phyloP scores from a whole-genome alignment of 92 coral and sea anemone genomes.

The Palythoa grandis region DNA sequence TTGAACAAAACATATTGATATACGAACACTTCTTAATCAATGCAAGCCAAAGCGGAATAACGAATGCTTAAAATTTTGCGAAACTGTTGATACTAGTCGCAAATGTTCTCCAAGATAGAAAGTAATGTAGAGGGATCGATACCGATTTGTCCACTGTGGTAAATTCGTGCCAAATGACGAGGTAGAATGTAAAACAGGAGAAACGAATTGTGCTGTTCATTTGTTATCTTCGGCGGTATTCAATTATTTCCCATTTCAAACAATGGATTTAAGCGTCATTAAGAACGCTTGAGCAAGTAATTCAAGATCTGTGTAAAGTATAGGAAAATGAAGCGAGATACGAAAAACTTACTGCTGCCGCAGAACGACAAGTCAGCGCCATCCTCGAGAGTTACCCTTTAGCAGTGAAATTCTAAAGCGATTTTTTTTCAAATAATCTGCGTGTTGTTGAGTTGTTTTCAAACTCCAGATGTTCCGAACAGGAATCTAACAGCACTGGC shows the following conservation, averaged over 20 bases:
- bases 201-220: neutral
- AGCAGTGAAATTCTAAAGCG: neutral
- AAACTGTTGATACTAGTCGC: neutral
- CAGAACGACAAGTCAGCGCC: constrained; percentile 10
- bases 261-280: constrained; percentile 20
- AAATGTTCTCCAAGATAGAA: constrained; percentile 11
- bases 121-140: neutral
- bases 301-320: neutral
- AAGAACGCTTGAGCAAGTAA: neutral
- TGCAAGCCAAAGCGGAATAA: neutral
- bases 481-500: neutral
- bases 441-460: constrained; percentile 8
- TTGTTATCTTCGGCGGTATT: constrained; percentile 17
- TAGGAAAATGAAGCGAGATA: neutral
- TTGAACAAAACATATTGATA: neutral
- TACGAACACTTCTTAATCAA: neutral
- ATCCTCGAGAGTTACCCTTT: neutral
- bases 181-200: constrained; percentile 15
- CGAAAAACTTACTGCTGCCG: constrained; percentile 24
- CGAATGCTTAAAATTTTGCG: neutral
- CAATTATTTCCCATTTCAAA: constrained; percentile 20
- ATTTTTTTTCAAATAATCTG: neutral
- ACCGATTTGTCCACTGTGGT: neutral
- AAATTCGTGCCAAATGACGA: neutral
- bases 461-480: constrained; percentile 9